phyloP scores from a whole-genome alignment of 2,113 vertebrate genomes.

The Hippocampus abdominalis region DNA sequence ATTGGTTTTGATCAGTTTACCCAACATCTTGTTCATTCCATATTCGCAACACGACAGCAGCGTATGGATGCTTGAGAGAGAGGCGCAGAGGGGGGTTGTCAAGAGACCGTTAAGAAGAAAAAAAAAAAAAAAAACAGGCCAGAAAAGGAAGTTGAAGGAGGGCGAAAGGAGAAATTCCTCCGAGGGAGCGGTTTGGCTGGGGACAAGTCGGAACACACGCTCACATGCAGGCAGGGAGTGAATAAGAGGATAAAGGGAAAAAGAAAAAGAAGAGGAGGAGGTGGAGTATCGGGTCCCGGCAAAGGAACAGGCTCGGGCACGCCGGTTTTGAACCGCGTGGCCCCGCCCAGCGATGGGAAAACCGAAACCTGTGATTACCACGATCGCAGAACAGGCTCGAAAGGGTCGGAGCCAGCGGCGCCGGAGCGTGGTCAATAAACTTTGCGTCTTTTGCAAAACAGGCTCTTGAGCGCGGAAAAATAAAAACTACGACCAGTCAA shows the following conservation, averaged over 20 bases:
- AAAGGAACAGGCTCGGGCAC: slow-evolving; percentile 68
- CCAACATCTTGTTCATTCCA: not conserved
- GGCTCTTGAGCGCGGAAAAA: not conserved
- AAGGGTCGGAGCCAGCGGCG: slow-evolving; percentile 8
- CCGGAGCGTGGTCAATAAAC: not conserved
- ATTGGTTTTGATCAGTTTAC: no score
- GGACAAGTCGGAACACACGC: slow-evolving; percentile 55
- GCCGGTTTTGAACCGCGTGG: slow-evolving; percentile 72
- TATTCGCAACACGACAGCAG: not conserved
- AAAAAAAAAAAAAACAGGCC: not conserved
- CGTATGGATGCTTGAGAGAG: slow-evolving; percentile 12
- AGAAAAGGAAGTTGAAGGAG: slow-evolving; percentile 40
- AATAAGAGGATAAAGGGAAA: slow-evolving; percentile 42
- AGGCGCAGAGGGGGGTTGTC: no score
- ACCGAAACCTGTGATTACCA: slow-evolving; percentile 77
- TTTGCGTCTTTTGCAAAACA: not conserved
- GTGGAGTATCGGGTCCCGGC: slow-evolving; percentile 46
- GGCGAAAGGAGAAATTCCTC: slow-evolving; percentile 41
- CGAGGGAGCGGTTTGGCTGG: slow-evolving; percentile 42
- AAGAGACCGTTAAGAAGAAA: no score
- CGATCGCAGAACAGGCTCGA: slow-evolving; percentile 60
- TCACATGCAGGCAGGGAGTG: slow-evolving; percentile 39
- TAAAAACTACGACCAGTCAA: not conserved
- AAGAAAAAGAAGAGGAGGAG: slow-evolving; percentile 26
- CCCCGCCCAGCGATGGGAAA: slow-evolving; percentile 69